phyloP scores from a whole-genome alignment of 2,113 vertebrate genomes.

The Phoxinus phoxinus region DNA sequence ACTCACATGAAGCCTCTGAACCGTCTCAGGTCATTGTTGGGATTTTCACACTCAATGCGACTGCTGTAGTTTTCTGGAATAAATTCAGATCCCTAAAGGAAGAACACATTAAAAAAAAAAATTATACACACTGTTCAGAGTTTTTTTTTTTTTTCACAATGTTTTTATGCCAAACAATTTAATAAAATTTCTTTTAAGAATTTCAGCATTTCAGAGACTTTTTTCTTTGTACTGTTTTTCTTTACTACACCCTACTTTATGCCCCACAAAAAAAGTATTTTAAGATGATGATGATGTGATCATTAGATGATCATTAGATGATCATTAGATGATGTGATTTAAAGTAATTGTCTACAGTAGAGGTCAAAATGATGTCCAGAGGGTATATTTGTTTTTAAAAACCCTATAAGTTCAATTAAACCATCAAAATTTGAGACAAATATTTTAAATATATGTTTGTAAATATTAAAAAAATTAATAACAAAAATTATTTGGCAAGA shows the following conservation, averaged over 20 bases:
- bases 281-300: too few relatives aligned
- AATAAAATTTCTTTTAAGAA: background rate
- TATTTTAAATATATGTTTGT: too few relatives aligned
- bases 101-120: too few relatives aligned
- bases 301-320: too few relatives aligned
- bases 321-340: background rate
- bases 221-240: background rate
- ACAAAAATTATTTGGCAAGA: too few relatives aligned
- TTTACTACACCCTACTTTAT: background rate
- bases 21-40: slow-evolving; percentile 86
- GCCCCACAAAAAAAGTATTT: background rate
- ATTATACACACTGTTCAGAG: background rate
- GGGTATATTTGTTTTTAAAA: too few relatives aligned
- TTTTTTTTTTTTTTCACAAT: background rate
- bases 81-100: slow-evolving; percentile 81
- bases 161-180: background rate
- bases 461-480: too few relatives aligned
- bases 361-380: too few relatives aligned
- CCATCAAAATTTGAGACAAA: too few relatives aligned
- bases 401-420: too few relatives aligned
- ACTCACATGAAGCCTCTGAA: slow-evolving; percentile 95
- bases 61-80: slow-evolving; percentile 85
- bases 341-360: background rate
- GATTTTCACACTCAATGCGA: slow-evolving; percentile 90
- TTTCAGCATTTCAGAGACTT: background rate